Evolutionary conservation across 1,140 invertebrate genomes (phyloP).

Genomic region (Ruditapes philippinarum): DNA sequence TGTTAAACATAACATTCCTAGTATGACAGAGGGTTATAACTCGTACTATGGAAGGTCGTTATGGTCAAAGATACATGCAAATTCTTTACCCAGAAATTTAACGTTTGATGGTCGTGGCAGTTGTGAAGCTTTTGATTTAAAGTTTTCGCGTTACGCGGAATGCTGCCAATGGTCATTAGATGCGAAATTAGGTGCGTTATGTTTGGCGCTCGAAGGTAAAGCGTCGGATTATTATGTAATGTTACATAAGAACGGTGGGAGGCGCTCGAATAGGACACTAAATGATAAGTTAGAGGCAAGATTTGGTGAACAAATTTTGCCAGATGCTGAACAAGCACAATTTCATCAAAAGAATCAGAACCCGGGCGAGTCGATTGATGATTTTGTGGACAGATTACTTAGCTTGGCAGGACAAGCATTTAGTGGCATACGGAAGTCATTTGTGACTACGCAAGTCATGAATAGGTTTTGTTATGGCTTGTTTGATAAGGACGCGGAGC

Average conservation of each 20-base stretch:
- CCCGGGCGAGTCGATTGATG: not conserved
- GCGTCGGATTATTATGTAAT: not conserved
- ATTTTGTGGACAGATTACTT: not conserved
- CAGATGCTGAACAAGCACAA: not conserved
- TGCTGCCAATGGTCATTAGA: not conserved
- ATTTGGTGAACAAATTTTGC: too few species aligned
- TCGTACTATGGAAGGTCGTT: too few species aligned
- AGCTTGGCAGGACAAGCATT: not conserved
- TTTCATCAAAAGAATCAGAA: not conserved
- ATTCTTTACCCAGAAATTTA: too few species aligned
- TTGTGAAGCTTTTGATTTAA: too few species aligned
- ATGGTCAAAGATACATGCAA: too few species aligned
- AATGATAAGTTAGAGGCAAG: too few species aligned
- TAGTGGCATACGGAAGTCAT: not conserved
- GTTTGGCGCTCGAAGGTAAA: conserved; percentile 13
- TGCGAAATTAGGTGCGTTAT: not conserved
- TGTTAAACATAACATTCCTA: too few species aligned
- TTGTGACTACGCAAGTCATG: not conserved
- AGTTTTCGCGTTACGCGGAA: too few species aligned
- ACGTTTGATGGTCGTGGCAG: too few species aligned
- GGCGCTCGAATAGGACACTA: not conserved
- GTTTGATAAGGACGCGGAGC: not conserved
- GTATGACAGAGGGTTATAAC: too few species aligned
- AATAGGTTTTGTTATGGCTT: conserved; percentile 27
- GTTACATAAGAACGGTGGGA: too few species aligned